Percentiles rank a stretch among this genome's conserved stretches.
Evolutionary conservation across 2,113 vertebrate species (phyloP).

Genomic region (Coregonus clupeaformis): DNA sequence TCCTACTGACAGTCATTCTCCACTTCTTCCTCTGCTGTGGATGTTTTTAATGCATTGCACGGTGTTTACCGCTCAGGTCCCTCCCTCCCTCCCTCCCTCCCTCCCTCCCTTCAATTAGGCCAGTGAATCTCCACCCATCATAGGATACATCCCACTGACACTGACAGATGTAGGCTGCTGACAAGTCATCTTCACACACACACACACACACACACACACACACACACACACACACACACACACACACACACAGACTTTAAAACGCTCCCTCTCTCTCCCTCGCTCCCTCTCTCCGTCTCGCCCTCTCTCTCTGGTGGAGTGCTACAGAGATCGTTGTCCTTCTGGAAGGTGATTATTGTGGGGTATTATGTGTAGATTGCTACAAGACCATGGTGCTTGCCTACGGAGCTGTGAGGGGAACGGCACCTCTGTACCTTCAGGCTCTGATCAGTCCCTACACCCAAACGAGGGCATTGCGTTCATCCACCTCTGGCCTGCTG

Average conservation of each 20-base stretch:
- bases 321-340: no score
- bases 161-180: neutral
- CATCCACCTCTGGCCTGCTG: no score
- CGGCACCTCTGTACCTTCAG: no score
- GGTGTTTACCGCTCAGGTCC: neutral
- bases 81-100: neutral
- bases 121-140: neutral
- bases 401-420: no score
- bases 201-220: neutral
- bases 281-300: no score
- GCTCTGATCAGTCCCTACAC: no score
- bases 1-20: constrained; percentile 48
- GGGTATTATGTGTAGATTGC: no score
- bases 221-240: neutral
- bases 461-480: no score
- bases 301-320: no score
- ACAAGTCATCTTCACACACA: neutral
- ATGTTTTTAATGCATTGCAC: neutral
- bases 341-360: no score
- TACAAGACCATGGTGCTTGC: no score
- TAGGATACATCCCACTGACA: neutral
- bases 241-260: neutral
- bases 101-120: constrained; percentile 1
- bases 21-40: neutral
- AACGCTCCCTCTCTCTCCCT: no score